Evolutionary conservation across 2,797 vertebrate species (phyloP).

Genomic region (Cyclura pinguis): DNA sequence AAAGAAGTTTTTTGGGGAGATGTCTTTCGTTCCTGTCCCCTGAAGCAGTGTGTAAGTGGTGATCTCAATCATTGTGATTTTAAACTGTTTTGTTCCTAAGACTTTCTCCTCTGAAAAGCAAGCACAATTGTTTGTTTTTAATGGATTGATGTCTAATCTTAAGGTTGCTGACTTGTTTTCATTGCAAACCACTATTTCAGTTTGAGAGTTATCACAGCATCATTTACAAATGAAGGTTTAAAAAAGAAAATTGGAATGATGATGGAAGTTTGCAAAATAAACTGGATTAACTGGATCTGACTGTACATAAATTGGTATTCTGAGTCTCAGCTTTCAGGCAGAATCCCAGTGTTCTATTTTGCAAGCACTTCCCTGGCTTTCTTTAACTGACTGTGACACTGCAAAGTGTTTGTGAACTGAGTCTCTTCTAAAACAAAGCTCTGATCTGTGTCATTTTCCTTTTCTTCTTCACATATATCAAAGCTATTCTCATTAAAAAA

Average conservation of each 20-base stretch:
- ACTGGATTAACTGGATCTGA: conserved; percentile 53
- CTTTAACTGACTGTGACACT: conserved; percentile 43
- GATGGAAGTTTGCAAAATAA: conserved; percentile 35
- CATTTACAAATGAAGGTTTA: conserved; percentile 52
- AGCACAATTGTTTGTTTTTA: conserved; percentile 41
- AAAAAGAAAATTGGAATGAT: conserved; percentile 32
- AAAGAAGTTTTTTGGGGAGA: too few relatives aligned
- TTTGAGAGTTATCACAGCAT: conserved; percentile 20
- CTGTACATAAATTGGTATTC: conserved; percentile 58
- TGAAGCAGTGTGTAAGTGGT: not conserved
- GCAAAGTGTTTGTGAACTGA: conserved; percentile 40
- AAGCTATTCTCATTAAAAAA: not conserved
- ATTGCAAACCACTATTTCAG: conserved; percentile 48
- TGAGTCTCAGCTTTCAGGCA: conserved; percentile 38
- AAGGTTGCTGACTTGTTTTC: conserved; percentile 22
- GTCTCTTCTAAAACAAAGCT: conserved; percentile 18
- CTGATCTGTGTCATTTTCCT: not conserved
- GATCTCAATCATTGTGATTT: not conserved
- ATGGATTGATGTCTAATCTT: conserved; percentile 21
- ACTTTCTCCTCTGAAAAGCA: conserved; percentile 51
- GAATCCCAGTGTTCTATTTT: conserved; percentile 53
- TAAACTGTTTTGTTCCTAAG: conserved; percentile 26
- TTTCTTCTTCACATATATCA: conserved; percentile 27
- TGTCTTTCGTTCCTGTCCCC: too few relatives aligned
- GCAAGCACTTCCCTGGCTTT: conserved; percentile 37